Base-by-base conservation (phyloP, 1,140 invertebrate species). In the Lepidurus arcticus region DNA sequence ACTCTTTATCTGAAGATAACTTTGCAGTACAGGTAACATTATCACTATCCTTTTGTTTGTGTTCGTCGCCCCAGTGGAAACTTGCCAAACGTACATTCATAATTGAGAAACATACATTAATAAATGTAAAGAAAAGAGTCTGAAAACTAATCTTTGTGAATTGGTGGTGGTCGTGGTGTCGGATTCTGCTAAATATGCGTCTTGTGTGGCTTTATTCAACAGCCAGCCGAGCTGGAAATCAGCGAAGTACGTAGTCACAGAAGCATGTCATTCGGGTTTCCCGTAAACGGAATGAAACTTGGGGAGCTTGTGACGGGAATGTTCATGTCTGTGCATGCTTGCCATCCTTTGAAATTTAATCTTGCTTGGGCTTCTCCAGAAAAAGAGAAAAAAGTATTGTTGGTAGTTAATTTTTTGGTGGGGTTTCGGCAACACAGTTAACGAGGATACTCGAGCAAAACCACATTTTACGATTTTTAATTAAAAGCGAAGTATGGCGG, bases 181-280 rank as follows among this genome's bases (percentile, higher is more conserved):
- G 26, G 34, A 74, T 42, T 76, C 80, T 13, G 65, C 81, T 34
- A 26, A 79, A 44, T 77, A 81, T 9, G 81, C 53, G 53, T 65
- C 53, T 65, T 65, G 21, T 65, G 53, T 65, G 53, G 21, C 53
- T 65, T 65, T 13, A 7, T 65, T 21, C 53, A 13, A 65, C 53
- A 65, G 53, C 53, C 53, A 65, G 53, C 53, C n/a, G 53, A 65
- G 53, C 53, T 65, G 53, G 53, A 65, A 65, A 65, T 65, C 21
- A 65, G 53, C 53, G 53, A 65, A 65, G 53, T 65, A 65, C 53
- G 53, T 65, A 65, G 53, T 21, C n/a, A 65, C 53, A 65, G 16
- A 16, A 65, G 53, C 53, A 65, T 65, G 45, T 47, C 16, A 65
- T 65, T 65, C 53, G 21, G 16, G 13, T 65, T 7, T 65, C 53